phyloP scores from a whole-genome alignment of 1,140 invertebrate genomes.

The Lepeophtheirus salmonis region DNA sequence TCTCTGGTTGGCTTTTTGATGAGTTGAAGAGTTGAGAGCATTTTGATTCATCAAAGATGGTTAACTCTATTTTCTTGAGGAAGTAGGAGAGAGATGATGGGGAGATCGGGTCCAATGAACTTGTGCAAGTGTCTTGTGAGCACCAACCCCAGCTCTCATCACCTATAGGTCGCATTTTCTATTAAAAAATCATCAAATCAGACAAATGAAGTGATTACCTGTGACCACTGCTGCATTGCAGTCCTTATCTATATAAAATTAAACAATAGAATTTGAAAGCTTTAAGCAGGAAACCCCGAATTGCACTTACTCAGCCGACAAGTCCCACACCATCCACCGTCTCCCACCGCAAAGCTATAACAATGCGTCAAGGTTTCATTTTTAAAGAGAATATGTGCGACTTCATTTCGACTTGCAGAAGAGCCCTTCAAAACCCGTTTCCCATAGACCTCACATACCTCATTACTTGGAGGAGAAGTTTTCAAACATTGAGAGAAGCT shows the following conservation, averaged over 20 bases:
- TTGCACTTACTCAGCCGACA: too few relatives aligned
- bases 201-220: too few relatives aligned
- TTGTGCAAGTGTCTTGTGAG: neutral
- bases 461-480: neutral
- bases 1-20: too few relatives aligned
- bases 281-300: too few relatives aligned
- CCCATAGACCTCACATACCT: neutral
- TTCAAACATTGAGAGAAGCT: neutral
- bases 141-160: neutral
- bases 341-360: neutral
- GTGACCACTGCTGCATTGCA: too few relatives aligned
- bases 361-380: neutral
- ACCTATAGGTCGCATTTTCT: too few relatives aligned
- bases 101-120: neutral
- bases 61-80: neutral
- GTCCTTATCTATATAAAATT: too few relatives aligned
- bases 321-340: neutral
- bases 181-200: too few relatives aligned
- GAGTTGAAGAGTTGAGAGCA: neutral
- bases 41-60: neutral
- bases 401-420: neutral
- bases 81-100: neutral
- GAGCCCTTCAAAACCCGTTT: neutral
- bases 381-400: neutral
- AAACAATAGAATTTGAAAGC: too few relatives aligned